Evolutionary conservation across 2,113 vertebrate genomes (phyloP), one percentile per base, ranked within the genome.

Genomic region (Nipponia nippon): DNA sequence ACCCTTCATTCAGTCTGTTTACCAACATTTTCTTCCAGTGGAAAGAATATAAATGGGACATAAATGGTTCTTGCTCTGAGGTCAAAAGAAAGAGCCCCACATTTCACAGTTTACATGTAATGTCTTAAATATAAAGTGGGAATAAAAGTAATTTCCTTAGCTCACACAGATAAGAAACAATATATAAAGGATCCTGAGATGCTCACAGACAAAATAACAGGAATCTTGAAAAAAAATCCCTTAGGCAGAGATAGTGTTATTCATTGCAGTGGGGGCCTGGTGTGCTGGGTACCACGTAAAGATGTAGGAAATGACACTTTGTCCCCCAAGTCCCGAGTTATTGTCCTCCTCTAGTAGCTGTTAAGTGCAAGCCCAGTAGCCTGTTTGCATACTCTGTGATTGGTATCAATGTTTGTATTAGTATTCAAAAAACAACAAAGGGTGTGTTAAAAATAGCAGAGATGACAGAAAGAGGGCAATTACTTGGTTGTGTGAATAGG

Each of bases 361-460:
- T 58, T 91, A 90, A 91, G 62, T 94, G 78, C 42, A 77, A 95
- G 78, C 87, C 94, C 73, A 87, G 93, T 92, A 93, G 73, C 91
- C 94, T 95, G 95, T 97, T 95, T 96, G 87, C 89, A 95, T 93
- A 95, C 95, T 95, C 63, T 87, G 81, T 89, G 94, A 96, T 95
- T 96, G 83, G 75, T 95, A 95, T 93, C 96, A 95, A 94, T 97
- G 96, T 97, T 97, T 97, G 82, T 96, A 96, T 97, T 96, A 97
- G 93, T 55, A 97, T 97, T 97, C 94, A 94, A 97, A 97, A 96
- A 94, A 91, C 94, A 97, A 95, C 91, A 97, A 95, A 96, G 96
- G 81, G n/a, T 93, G 67, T 85, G 95, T 95, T 97, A 97, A 96
- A 97, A 96, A 97, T 97, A 95, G 95, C 89, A 91, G 97, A 82